Conservation (phyloP, 2,888 invertebrate genomes). For the Atherix ibis region DNA sequence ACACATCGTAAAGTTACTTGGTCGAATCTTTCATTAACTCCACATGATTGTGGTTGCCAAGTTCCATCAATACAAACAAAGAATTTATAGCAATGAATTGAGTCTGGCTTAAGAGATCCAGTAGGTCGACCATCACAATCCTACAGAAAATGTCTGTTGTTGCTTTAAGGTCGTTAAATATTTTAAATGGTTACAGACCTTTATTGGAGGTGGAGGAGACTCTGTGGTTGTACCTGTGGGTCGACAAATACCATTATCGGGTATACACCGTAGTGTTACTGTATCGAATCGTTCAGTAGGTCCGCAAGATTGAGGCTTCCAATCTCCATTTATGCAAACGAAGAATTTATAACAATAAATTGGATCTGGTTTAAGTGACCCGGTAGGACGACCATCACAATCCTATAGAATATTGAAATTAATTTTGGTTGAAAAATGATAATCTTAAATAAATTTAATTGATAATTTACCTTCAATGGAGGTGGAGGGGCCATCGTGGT, state of each 20-base stretch:
- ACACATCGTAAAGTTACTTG: slow-evolving; percentile 5
- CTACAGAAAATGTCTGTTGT: no score
- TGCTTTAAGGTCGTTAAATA: not conserved
- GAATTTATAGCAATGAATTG: slow-evolving; percentile 12
- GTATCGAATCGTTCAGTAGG: slow-evolving; percentile 1
- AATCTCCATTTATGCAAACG: slow-evolving; percentile 1
- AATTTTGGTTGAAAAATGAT: no score
- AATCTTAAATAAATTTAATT: no score
- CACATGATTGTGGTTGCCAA: slow-evolving; percentile 12
- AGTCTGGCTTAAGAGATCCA: slow-evolving; percentile 9
- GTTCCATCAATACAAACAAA: slow-evolving; percentile 13
- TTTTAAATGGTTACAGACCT: no score
- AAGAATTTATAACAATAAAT: slow-evolving; percentile 4
- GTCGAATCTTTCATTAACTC: no score
- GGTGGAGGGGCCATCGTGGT: not conserved
- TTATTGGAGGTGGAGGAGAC: no score
- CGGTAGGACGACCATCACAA: not conserved
- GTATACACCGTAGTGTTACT: slow-evolving; percentile 1
- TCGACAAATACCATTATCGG: not conserved
- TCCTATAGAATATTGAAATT: no score
- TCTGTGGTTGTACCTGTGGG: not conserved
- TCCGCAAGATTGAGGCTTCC: not conserved
- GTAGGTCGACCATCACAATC: no score
- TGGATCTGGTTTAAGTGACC: not conserved
- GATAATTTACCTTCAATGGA: no score